Percentiles rank a stretch among this genome's conserved stretches.
Evolutionary conservation across 2,888 invertebrate genomes (phyloP).

Genomic region (Chrysolina haemoptera): DNA sequence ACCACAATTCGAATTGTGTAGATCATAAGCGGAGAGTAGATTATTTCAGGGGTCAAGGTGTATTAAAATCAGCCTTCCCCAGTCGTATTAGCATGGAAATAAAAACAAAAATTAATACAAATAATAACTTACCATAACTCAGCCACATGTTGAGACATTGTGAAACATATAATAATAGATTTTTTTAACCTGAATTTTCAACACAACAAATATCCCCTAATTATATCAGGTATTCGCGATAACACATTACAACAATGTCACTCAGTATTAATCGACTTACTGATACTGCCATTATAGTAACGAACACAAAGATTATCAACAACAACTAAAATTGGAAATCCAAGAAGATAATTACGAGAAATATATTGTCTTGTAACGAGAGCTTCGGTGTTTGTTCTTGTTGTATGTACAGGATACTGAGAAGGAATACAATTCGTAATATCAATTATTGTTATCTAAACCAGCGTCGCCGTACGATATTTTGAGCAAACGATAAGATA

Average conservation of each 20-base stretch:
- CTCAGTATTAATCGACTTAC: background rate
- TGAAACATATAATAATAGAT: background rate
- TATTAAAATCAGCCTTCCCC: background rate
- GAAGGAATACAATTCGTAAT: constrained; percentile 20
- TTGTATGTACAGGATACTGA: constrained; percentile 3
- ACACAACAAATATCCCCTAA: background rate
- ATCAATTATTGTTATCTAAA: constrained; percentile 38
- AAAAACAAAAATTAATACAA: background rate
- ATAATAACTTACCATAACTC: background rate
- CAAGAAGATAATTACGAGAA: background rate
- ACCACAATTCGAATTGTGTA: constrained; percentile 7
- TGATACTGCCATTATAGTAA: constrained; percentile 1
- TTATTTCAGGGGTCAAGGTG: constrained; percentile 1
- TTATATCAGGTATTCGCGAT: background rate
- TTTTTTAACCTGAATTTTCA: background rate
- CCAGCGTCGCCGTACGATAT: constrained; percentile 29
- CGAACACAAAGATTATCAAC: background rate
- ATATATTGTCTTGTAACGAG: background rate
- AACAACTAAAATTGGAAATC: background rate
- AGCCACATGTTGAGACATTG: background rate
- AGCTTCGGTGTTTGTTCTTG: background rate
- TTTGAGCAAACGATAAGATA: constrained; percentile 16
- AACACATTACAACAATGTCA: constrained; percentile 1
- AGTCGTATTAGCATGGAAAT: too few species aligned
- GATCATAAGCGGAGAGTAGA: background rate